phyloP scores from a whole-genome alignment of 2,113 vertebrate genomes.

The Oxyura jamaicensis region DNA sequence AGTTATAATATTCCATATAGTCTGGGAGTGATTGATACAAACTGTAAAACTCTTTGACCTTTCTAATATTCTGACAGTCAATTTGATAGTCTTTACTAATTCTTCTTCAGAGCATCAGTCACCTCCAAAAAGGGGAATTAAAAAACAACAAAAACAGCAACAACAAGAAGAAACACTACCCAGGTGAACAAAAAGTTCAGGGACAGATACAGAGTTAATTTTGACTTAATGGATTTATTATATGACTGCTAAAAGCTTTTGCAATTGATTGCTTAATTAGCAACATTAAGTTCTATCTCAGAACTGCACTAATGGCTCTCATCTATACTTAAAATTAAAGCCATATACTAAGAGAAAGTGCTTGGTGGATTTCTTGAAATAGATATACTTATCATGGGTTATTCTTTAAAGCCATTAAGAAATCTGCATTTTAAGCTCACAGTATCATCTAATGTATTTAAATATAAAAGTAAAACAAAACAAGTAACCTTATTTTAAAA shows the following conservation, averaged over 20 bases:
- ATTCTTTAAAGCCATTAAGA: neutral
- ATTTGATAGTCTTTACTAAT: neutral
- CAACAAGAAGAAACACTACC: neutral
- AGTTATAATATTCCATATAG: neutral
- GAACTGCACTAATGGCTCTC: neutral
- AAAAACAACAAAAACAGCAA: neutral
- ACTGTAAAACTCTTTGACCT: neutral
- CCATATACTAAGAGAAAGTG: neutral
- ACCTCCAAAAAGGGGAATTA: neutral
- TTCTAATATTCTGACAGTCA: constrained; percentile 27
- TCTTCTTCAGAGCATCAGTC: neutral
- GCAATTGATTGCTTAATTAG: neutral
- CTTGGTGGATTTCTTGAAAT: neutral
- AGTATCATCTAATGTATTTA: neutral
- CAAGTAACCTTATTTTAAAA: neutral
- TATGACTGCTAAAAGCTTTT: neutral
- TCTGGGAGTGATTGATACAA: neutral
- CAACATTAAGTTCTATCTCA: neutral
- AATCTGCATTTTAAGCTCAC: neutral
- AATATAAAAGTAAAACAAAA: neutral
- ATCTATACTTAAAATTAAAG: neutral
- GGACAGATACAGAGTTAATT: neutral
- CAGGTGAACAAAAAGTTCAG: neutral
- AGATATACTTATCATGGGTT: neutral
- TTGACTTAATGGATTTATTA: neutral